These are phyloP conservation scores for Otolemur garnettii DNA, from an alignment of 2,113 vertebrate genomes.

Conservation along the genomic window DNA sequence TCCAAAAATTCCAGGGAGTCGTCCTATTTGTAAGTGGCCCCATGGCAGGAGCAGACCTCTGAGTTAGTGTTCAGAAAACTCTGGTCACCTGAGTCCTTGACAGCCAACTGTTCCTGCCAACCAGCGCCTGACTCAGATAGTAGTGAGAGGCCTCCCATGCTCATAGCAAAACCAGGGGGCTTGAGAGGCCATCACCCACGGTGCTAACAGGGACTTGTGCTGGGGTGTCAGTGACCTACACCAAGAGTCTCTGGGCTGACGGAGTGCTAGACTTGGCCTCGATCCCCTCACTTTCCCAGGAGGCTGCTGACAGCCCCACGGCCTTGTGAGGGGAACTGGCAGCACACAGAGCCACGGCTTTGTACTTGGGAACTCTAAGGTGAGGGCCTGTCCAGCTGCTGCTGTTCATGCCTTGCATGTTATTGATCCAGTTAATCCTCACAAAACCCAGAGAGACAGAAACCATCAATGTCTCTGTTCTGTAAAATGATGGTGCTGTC, in stretches of 20 bases:
- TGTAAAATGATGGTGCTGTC: accelerated
- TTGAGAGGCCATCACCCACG: accelerated
- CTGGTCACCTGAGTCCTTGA: background rate
- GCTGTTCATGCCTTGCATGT: accelerated
- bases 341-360: accelerated
- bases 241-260: accelerated
- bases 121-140: background rate
- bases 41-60: accelerated
- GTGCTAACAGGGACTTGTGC: background rate
- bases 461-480: accelerated
- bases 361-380: accelerated
- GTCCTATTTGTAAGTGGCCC: background rate
- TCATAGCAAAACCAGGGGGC: accelerated
- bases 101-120: accelerated
- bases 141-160: accelerated
- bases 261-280: no score
- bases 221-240: accelerated
- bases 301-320: background rate
- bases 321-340: accelerated
- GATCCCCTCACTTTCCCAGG: accelerated
- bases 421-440: accelerated
- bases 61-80: background rate
- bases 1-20: background rate
- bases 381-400: accelerated
- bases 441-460: accelerated